Conservation (phyloP, 2,113 vertebrate genomes). For the Rynchops niger region DNA sequence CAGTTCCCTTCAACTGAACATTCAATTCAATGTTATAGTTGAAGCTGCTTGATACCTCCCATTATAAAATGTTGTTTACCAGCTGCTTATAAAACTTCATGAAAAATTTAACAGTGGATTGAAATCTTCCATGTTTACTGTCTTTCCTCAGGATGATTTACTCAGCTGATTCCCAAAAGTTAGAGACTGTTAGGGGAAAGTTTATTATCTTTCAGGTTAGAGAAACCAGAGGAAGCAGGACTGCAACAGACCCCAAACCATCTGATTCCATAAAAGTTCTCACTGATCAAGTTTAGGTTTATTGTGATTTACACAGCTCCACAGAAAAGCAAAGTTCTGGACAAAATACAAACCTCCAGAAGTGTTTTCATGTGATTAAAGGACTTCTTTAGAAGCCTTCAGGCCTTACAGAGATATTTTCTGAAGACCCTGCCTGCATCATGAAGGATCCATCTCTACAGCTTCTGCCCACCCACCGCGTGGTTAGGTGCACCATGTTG, state of each 20-base stretch:
- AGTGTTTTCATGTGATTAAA: neutral
- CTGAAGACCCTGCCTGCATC: neutral
- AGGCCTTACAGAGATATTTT: neutral
- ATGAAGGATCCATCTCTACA: neutral
- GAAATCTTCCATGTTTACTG: neutral
- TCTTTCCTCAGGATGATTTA: neutral
- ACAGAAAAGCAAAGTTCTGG: neutral
- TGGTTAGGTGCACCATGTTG: neutral
- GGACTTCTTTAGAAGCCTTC: neutral
- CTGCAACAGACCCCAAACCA: neutral
- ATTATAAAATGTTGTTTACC: slow-evolving; percentile 21
- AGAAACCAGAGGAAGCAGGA: neutral
- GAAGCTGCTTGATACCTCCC: slow-evolving; percentile 5
- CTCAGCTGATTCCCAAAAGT: neutral
- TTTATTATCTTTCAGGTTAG: neutral
- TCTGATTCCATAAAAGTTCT: neutral
- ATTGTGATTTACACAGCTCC: neutral
- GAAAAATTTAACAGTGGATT: neutral
- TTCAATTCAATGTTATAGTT: neutral
- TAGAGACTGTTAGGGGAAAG: neutral
- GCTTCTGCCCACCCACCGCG: rapidly evolving
- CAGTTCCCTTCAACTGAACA: neutral
- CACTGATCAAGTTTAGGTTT: neutral
- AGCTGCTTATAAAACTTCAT: neutral
- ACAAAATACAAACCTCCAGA: neutral